A percentile compares a stretch with the other conserved stretches of the same genome.
Evolutionary conservation across 2,113 vertebrate species (phyloP).

Genomic region (Prochilodus magdalenae): DNA sequence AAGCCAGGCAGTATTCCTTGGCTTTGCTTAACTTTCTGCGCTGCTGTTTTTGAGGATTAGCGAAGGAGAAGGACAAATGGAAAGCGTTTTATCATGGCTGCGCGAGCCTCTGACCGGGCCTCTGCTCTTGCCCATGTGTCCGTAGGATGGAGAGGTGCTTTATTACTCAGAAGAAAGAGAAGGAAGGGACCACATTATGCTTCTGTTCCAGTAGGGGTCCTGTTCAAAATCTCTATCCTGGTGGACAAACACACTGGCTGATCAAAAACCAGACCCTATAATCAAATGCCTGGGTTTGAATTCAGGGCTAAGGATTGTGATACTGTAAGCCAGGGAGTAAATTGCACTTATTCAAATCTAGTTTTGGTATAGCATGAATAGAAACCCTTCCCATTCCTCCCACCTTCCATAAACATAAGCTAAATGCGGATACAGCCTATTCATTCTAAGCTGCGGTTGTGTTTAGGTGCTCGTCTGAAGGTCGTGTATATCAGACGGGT

Average conservation of each 20-base stretch:
- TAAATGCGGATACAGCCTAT: too few relatives aligned
- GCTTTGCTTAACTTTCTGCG: conserved; percentile 51
- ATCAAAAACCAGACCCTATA: conserved; percentile 64
- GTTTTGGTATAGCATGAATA: too few relatives aligned
- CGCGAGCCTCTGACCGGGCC: not conserved
- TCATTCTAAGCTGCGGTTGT: too few relatives aligned
- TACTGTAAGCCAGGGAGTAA: too few relatives aligned
- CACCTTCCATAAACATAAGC: too few relatives aligned
- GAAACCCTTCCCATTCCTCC: too few relatives aligned
- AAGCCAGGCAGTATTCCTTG: too few relatives aligned
- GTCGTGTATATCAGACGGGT: too few relatives aligned
- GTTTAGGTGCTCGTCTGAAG: too few relatives aligned
- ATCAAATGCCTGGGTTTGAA: conserved; percentile 63
- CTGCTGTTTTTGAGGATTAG: conserved; percentile 62
- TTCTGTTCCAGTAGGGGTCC: not conserved
- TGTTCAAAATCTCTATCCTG: conserved; percentile 23
- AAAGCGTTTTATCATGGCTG: conserved; percentile 59
- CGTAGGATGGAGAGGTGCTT: conserved; percentile 55
- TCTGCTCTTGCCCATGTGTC: conserved; percentile 16
- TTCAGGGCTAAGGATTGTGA: too few relatives aligned
- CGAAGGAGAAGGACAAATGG: conserved; percentile 67
- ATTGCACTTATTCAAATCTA: too few relatives aligned
- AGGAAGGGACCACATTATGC: not conserved
- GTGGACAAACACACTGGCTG: conserved; percentile 60
- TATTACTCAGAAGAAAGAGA: conserved; percentile 56